These are phyloP conservation scores for Takifugu ocellatus DNA, from an alignment of 2,797 vertebrate species.

Conservation along the genomic window DNA sequence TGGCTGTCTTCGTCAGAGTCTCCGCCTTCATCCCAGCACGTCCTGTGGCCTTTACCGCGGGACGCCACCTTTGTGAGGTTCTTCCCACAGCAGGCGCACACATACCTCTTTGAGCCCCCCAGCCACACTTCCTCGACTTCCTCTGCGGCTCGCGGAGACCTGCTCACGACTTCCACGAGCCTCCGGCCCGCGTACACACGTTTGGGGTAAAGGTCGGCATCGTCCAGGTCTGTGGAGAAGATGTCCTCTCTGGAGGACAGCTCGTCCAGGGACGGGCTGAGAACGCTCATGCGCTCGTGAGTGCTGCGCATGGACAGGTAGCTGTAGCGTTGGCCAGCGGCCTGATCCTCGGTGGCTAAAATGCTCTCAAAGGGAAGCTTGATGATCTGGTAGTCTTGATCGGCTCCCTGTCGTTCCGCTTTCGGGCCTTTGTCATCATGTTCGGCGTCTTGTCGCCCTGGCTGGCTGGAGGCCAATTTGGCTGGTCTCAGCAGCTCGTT, in stretches of 20 bases:
- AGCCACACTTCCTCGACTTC: conserved; percentile 42
- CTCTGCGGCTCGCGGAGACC: conserved; percentile 8
- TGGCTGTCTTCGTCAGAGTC: conserved; percentile 66
- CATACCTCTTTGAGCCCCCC: conserved; percentile 38
- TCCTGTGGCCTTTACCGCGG: conserved; percentile 48
- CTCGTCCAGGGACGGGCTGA: conserved; percentile 78
- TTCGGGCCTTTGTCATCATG: conserved; percentile 5
- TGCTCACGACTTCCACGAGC: not conserved
- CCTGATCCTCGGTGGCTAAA: conserved; percentile 38
- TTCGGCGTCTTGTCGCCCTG: not conserved
- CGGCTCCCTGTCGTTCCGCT: conserved; percentile 12
- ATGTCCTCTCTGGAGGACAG: conserved; percentile 79
- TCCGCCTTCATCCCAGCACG: conserved; percentile 40
- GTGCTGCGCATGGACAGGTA: conserved; percentile 62
- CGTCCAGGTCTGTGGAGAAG: conserved; percentile 78
- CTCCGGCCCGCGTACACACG: conserved; percentile 49
- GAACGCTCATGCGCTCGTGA: conserved; percentile 74
- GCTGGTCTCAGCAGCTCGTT: conserved; percentile 27
- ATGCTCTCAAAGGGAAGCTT: conserved; percentile 63
- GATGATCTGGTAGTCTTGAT: conserved; percentile 60
- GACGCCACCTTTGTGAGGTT: conserved; percentile 41
- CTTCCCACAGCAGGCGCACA: conserved; percentile 73
- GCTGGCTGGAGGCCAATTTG: conserved; percentile 4
- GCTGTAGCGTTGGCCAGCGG: conserved; percentile 48
- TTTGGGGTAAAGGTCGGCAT: conserved; percentile 67